These are phyloP conservation scores for Drosophila incognita DNA, from an alignment of 2,888 invertebrate genomes.

Conservation along the genomic window DNA sequence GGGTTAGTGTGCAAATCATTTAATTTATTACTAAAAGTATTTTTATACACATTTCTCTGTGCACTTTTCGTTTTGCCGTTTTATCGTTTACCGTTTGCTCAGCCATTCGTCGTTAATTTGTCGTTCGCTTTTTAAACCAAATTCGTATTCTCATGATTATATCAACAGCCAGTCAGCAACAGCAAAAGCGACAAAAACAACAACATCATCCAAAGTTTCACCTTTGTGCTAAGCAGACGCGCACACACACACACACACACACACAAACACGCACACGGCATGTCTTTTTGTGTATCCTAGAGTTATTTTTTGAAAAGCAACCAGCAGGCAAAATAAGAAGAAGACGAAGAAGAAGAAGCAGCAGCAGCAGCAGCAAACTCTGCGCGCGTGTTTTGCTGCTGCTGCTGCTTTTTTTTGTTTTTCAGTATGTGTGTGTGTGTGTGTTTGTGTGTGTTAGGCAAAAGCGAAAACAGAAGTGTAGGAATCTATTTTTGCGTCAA, in stretches of 20 bases:
- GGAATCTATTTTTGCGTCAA: conserved; percentile 73
- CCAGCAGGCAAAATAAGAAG: conserved; percentile 33
- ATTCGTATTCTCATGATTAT: conserved; percentile 71
- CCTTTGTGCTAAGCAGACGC: conserved; percentile 67
- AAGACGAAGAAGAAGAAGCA: conserved; percentile 43
- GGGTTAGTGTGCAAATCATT: conserved; percentile 77
- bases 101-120: conserved; percentile 69
- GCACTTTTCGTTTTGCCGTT: conserved; percentile 52
- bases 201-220: conserved; percentile 63
- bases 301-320: conserved; percentile 78
- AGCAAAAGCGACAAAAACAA: conserved; percentile 33
- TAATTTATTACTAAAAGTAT: conserved; percentile 78
- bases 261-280: conserved; percentile 49
- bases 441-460: conserved; percentile 21
- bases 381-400: conserved; percentile 57
- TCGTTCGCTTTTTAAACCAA: conserved; percentile 67
- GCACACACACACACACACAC: conserved; percentile 33
- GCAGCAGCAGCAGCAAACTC: conserved; percentile 27
- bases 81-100: conserved; percentile 39
- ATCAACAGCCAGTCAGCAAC: conserved; percentile 60
- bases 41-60: conserved; percentile 70
- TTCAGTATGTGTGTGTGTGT: neutral
- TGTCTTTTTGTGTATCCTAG: conserved; percentile 80
- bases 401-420: conserved; percentile 15
- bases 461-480: conserved; percentile 46